These are phyloP conservation scores for Diarsia rubi DNA, from an alignment of 2,888 invertebrate genomes.

Conservation along the genomic window DNA sequence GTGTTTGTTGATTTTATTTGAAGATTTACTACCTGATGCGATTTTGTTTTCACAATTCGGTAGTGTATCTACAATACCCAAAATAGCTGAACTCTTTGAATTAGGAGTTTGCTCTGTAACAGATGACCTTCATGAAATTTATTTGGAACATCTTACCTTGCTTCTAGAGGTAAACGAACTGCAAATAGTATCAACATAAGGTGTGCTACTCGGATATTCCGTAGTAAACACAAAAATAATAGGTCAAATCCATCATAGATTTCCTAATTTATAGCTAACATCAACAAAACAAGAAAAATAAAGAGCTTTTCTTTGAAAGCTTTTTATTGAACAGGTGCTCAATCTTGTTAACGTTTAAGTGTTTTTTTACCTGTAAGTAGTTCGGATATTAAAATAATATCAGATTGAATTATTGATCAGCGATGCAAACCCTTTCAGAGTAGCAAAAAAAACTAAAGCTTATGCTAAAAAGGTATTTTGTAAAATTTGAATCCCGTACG, in stretches of 20 bases:
- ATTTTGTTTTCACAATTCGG: slow-evolving; percentile 26
- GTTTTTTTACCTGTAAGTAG: slow-evolving; percentile 7
- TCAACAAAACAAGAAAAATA: background rate
- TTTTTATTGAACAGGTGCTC: background rate
- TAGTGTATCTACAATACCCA: background rate
- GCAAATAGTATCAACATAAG: slow-evolving; percentile 46
- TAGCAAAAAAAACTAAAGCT: background rate
- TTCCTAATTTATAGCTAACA: background rate
- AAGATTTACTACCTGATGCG: slow-evolving; percentile 7
- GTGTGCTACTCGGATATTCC: background rate
- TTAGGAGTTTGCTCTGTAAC: slow-evolving; percentile 8
- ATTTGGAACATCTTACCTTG: slow-evolving; percentile 32
- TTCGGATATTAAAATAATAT: slow-evolving; percentile 20
- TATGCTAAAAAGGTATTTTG: background rate
- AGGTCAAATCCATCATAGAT: slow-evolving; percentile 17
- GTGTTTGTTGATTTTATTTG: slow-evolving; percentile 12
- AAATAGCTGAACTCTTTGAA: slow-evolving; percentile 24
- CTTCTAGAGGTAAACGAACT: slow-evolving; percentile 48
- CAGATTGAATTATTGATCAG: background rate
- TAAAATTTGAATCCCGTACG: background rate
- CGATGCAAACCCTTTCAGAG: background rate
- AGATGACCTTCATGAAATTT: slow-evolving; percentile 44
- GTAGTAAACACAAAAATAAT: slow-evolving; percentile 13
- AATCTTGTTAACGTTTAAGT: slow-evolving; percentile 1
- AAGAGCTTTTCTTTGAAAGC: slow-evolving; percentile 7